A percentile compares a stretch with the other conserved stretches of the same genome.
These are phyloP conservation scores for Gymnothorax reevesii DNA, from an alignment of 2,797 vertebrate species.

Conservation along the genomic window DNA sequence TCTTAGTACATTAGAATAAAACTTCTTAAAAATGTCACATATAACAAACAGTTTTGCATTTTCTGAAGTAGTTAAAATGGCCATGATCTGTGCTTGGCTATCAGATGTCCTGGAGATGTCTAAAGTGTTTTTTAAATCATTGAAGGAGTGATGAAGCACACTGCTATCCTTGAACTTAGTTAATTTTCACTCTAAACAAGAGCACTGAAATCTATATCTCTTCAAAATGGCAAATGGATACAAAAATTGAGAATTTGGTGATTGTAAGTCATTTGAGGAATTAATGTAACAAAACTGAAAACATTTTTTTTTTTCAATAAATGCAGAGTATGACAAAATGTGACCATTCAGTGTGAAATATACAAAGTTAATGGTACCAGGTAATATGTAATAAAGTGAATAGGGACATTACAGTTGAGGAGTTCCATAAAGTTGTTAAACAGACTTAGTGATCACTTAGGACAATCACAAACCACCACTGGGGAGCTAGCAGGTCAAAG, in stretches of 20 bases:
- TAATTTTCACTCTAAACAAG: neutral
- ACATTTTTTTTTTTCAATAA: neutral
- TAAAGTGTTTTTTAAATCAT: neutral
- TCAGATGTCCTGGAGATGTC: neutral
- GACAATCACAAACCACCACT: neutral
- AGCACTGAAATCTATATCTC: neutral
- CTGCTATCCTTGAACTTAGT: neutral
- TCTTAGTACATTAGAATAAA: conserved; percentile 9
- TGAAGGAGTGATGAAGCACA: neutral
- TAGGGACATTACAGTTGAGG: neutral
- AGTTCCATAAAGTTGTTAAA: neutral
- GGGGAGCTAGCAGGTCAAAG: conserved; percentile 5
- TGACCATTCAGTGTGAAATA: neutral
- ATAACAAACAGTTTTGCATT: neutral
- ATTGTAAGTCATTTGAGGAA: neutral
- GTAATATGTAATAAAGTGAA: neutral
- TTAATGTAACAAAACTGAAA: neutral
- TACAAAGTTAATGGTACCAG: neutral
- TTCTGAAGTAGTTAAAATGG: neutral
- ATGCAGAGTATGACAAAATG: conserved; percentile 17
- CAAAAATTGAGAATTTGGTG: neutral
- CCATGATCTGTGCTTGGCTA: neutral
- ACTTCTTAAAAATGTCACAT: neutral
- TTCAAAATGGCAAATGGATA: neutral
- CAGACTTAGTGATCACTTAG: neutral